Percentiles rank a stretch among this genome's conserved stretches.
Conservation (phyloP, 1,140 invertebrate species). For the Aporrectodea caliginosa region DNA sequence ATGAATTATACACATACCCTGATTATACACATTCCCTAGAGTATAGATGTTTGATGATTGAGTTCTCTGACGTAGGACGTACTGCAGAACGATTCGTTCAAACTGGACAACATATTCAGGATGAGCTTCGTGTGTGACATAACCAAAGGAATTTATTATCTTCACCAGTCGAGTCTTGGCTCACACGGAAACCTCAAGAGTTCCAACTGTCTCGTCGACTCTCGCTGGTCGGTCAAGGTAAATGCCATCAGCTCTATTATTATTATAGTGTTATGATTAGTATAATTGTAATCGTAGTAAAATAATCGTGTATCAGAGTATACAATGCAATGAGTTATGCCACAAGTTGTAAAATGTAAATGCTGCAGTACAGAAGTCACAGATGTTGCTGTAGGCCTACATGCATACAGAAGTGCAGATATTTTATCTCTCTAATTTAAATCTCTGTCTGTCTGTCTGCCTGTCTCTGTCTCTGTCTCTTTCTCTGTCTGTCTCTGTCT, state of each 20-base stretch:
- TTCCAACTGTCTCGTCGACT: constrained; percentile 79
- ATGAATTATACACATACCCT: too few relatives aligned
- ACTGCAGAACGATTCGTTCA: constrained; percentile 36
- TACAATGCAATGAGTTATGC: background rate
- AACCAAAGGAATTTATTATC: constrained; percentile 29
- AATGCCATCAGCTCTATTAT: too few relatives aligned
- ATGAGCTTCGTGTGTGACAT: constrained; percentile 41
- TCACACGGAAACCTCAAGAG: constrained; percentile 74
- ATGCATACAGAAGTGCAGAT: too few relatives aligned
- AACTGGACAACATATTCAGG: constrained; percentile 38
- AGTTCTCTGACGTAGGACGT: constrained; percentile 38
- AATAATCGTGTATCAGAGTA: constrained; percentile 58
- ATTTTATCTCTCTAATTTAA: too few relatives aligned
- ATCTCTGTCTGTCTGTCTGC: too few relatives aligned
- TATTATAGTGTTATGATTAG: too few relatives aligned
- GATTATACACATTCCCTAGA: too few relatives aligned
- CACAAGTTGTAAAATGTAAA: background rate
- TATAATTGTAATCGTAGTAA: constrained; percentile 73
- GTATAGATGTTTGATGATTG: too few relatives aligned
- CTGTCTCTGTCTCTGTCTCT: too few relatives aligned
- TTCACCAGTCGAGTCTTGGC: background rate
- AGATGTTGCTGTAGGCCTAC: too few relatives aligned
- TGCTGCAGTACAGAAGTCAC: too few relatives aligned
- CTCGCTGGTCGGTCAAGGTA: constrained; percentile 80
- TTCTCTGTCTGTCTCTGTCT: too few relatives aligned